A percentile compares a stretch with the other conserved stretches of the same genome.
Evolutionary conservation across 2,797 vertebrate species (phyloP).

Genomic region (Darevskia nairensis): DNA sequence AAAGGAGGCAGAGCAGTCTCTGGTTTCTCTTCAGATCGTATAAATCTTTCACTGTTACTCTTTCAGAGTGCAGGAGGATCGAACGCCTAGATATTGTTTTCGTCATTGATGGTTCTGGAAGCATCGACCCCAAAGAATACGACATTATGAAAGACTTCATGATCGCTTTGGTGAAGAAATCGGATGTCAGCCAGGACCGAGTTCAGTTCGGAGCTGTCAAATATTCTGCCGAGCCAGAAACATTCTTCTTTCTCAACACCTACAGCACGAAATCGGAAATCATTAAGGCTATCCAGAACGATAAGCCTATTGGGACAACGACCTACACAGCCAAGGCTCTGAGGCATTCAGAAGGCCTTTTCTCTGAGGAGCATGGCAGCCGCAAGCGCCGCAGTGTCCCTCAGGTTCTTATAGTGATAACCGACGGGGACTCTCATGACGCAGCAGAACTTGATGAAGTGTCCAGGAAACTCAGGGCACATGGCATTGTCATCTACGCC

Average conservation of each 20-base stretch:
- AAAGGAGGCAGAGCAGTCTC: too few species aligned
- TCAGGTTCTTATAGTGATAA: slow-evolving; percentile 77
- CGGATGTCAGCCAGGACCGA: slow-evolving; percentile 67
- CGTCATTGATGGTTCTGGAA: slow-evolving; percentile 75
- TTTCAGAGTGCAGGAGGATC: slow-evolving; percentile 71
- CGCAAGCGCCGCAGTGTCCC: slow-evolving; percentile 65
- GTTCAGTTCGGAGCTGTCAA: slow-evolving; percentile 75
- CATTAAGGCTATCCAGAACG: slow-evolving; percentile 51
- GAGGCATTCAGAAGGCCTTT: slow-evolving; percentile 62
- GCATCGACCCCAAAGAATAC: slow-evolving; percentile 61
- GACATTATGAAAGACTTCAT: slow-evolving; percentile 75
- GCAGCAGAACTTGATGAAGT: slow-evolving; percentile 41
- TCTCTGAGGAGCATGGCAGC: slow-evolving; percentile 64
- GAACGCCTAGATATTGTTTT: slow-evolving; percentile 76
- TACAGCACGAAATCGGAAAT: slow-evolving; percentile 61
- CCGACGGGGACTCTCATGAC: slow-evolving; percentile 74
- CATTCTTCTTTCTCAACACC: slow-evolving; percentile 63
- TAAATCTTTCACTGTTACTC: background rate
- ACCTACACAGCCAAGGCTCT: slow-evolving; percentile 69
- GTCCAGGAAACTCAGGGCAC: slow-evolving; percentile 62
- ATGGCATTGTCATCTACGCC: slow-evolving; percentile 70
- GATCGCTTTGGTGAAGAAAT: slow-evolving; percentile 70
- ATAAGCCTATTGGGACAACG: slow-evolving; percentile 32
- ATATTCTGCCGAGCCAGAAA: slow-evolving; percentile 63
- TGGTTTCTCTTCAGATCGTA: too few species aligned